Conservation (phyloP, 2,113 vertebrate species). For the Leptocoma aspasia region DNA sequence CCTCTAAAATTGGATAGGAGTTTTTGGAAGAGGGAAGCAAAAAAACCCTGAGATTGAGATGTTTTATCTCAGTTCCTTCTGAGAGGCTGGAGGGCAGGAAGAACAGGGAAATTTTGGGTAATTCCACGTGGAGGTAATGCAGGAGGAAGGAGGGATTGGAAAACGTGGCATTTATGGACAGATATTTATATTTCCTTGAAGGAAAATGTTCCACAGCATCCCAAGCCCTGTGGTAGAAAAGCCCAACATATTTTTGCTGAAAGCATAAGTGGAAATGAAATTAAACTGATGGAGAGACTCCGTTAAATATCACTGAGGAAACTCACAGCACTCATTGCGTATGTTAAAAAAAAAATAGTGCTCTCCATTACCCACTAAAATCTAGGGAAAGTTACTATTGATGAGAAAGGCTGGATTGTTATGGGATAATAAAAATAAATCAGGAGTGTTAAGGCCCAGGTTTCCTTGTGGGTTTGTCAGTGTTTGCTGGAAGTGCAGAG, state of each 20-base stretch:
- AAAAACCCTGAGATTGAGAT: not conserved
- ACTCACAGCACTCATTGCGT: not conserved
- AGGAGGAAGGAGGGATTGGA: not conserved
- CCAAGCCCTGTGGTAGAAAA: not conserved
- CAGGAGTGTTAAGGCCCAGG: not conserved
- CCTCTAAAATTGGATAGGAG: not conserved
- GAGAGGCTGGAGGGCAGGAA: not conserved
- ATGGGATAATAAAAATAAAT: constrained; percentile 14
- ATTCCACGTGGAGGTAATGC: not conserved
- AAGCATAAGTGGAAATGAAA: not conserved
- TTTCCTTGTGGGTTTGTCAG: not conserved
- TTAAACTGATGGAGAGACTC: constrained; percentile 20
- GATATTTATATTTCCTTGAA: not conserved
- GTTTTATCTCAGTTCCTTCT: not conserved
- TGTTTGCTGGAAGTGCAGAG: not conserved
- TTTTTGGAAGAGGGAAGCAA: not conserved
- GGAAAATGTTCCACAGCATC: not conserved
- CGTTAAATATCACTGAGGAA: not conserved
- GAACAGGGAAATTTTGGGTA: not conserved
- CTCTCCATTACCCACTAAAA: not conserved
- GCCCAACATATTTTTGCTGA: not conserved
- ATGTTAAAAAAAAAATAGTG: not conserved
- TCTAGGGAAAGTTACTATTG: not conserved
- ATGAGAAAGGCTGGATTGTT: not conserved
- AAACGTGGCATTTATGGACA: not conserved